Evolutionary conservation across 2,888 invertebrate species (phyloP), one percentile per base, ranked within the genome.

Genomic region (Chrysolina americana): DNA sequence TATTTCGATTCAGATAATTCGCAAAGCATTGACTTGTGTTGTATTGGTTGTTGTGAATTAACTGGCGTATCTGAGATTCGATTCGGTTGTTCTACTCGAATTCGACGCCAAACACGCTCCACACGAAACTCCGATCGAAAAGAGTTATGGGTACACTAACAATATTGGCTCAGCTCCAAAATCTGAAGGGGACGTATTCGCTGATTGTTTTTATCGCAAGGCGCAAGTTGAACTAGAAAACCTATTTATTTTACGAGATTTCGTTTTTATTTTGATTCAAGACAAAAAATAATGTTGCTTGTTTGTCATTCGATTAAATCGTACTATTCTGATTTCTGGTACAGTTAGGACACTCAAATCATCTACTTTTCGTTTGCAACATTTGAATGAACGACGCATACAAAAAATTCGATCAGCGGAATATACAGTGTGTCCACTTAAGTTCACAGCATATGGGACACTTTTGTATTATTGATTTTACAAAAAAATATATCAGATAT

Each of bases 81-180:
- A n/a, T 59, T 28, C 59, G n/a, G 28, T 50, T 9, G 15, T 59
- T 59, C 36, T 28, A 36, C 36, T 59, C 59, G 23, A 59, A 59
- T 59, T 59, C 36, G n/a, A 59, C n/a, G 28, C 53, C 53, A 21
- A 53, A 53, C 53, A 53, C 53, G 53, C 53, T 53, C 53, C 21
- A 3, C 53, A 21, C 53, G 53, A 53, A 53, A 21, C 53, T 53
- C 53, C 21, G 53, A 53, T 53, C 53, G 53, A 53, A 53, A 53
- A 53, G 53, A 53, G 21, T 53, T 19, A 53, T 23, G 53, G 53
- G 21, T 11, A 28, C 36, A 36, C 36, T 50, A 53, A 21, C 19
- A 50, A 48, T 48, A 50, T 66, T 66, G 66, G 66, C 66, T 47
- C 21, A 17, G 48, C n/a, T 44, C 66, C 66, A 66, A 48, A 66